Evolutionary conservation across 2,113 vertebrate species (phyloP).

Genomic region (Pipa parva): DNA sequence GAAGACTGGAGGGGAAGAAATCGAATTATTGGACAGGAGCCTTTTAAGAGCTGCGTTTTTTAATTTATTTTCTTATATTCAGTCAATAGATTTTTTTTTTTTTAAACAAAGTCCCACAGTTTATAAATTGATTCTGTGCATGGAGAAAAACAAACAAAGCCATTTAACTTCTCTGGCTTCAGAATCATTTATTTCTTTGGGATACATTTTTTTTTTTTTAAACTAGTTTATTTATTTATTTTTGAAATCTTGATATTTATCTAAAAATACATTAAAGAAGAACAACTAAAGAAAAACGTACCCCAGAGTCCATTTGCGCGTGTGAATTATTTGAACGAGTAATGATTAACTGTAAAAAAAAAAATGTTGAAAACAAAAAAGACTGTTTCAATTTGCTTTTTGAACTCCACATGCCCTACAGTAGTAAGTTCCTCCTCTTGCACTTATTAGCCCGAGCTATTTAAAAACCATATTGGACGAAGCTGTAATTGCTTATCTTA

Average conservation of each 20-base stretch:
- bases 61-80: constrained; percentile 63
- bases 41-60: constrained; percentile 53
- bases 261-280: constrained; percentile 35
- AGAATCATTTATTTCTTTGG: constrained; percentile 31
- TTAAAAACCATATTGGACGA: constrained; percentile 7
- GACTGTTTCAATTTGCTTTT: constrained; percentile 20
- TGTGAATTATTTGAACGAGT: constrained; percentile 19
- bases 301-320: constrained; percentile 25
- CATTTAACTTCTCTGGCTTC: constrained; percentile 43
- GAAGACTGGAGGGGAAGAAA: constrained; percentile 49
- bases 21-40: constrained; percentile 58
- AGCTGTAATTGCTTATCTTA: constrained; percentile 9
- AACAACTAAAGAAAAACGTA: constrained; percentile 12
- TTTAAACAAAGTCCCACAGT: constrained; percentile 51
- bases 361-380: constrained; percentile 13
- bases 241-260: constrained; percentile 39
- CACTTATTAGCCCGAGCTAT: not conserved
- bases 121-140: constrained; percentile 56
- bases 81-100: constrained; percentile 58
- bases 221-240: constrained; percentile 33
- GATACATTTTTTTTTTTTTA: constrained; percentile 34
- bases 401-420: constrained; percentile 12
- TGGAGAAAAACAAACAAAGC: constrained; percentile 50
- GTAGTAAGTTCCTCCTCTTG: not conserved
- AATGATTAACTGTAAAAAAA: constrained; percentile 30